These are phyloP conservation scores for Heliconius ismenius DNA, from an alignment of 2,888 invertebrate genomes.

Conservation along the genomic window DNA sequence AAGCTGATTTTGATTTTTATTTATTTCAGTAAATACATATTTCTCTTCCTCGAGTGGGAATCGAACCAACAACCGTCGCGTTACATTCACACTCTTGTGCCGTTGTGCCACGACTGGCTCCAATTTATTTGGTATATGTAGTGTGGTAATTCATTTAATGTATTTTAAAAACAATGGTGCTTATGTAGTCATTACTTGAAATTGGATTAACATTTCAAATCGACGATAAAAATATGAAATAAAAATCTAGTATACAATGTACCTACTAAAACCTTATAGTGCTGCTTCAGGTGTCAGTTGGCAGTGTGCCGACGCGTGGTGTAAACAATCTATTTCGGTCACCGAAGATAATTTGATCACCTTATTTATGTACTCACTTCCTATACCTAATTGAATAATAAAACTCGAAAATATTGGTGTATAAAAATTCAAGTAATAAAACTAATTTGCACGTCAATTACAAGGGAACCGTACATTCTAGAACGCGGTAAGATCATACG, in stretches of 20 bases:
- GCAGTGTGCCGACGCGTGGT: conserved; percentile 71
- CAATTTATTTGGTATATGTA: too few relatives aligned
- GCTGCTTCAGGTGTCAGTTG: conserved; percentile 73
- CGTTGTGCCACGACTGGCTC: too few relatives aligned
- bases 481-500: conserved; percentile 35
- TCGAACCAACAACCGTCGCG: too few relatives aligned
- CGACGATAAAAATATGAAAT: conserved; percentile 43
- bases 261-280: conserved; percentile 68
- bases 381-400: conserved; percentile 30
- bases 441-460: not conserved
- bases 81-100: too few relatives aligned
- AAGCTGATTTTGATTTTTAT: too few relatives aligned
- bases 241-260: conserved; percentile 63
- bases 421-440: conserved; percentile 6
- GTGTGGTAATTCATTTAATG: not conserved
- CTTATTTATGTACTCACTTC: conserved; percentile 58
- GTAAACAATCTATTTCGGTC: conserved; percentile 81
- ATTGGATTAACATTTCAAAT: conserved; percentile 19
- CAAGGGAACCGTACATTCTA: conserved; percentile 11
- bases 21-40: too few relatives aligned
- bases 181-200: conserved; percentile 2
- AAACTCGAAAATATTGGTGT: not conserved
- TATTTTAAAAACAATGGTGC: not conserved
- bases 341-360: conserved; percentile 64
- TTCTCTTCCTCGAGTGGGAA: too few relatives aligned